Evolutionary conservation across 2,888 invertebrate species (phyloP).

Genomic region (Xanthorhoe designata): DNA sequence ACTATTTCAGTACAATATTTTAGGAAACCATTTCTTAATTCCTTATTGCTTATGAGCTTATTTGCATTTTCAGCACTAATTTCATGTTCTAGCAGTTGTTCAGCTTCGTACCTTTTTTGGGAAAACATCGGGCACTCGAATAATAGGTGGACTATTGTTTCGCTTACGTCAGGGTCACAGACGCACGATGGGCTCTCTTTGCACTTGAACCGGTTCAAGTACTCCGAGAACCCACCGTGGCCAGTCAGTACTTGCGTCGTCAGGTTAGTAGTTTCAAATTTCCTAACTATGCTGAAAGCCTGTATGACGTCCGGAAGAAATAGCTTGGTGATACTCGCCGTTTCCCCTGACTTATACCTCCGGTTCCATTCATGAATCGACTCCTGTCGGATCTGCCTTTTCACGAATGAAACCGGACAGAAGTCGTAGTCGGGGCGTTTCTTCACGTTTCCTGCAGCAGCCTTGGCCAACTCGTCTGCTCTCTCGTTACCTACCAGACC

Average conservation of each 20-base stretch:
- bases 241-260: neutral
- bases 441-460: no score
- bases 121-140: slow-evolving; percentile 23
- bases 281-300: no score
- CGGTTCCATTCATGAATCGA: no score
- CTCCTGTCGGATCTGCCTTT: no score
- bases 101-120: slow-evolving; percentile 14
- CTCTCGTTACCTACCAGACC: slow-evolving; percentile 3
- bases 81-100: slow-evolving; percentile 20
- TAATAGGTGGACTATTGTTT: slow-evolving; percentile 13
- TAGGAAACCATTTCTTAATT: neutral
- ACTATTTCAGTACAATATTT: neutral
- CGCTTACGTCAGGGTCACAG: slow-evolving; percentile 25
- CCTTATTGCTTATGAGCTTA: neutral
- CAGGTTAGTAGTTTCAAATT: neutral
- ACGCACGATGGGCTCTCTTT: slow-evolving; percentile 19
- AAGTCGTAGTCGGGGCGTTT: no score
- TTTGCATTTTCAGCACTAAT: neutral
- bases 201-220: neutral
- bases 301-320: no score
- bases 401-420: no score
- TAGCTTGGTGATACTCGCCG: no score
- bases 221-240: neutral
- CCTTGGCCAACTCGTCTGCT: slow-evolving; percentile 3
- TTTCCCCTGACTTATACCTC: no score